Conservation (phyloP, 2,113 vertebrate genomes). For the Eubucco bourcierii region DNA sequence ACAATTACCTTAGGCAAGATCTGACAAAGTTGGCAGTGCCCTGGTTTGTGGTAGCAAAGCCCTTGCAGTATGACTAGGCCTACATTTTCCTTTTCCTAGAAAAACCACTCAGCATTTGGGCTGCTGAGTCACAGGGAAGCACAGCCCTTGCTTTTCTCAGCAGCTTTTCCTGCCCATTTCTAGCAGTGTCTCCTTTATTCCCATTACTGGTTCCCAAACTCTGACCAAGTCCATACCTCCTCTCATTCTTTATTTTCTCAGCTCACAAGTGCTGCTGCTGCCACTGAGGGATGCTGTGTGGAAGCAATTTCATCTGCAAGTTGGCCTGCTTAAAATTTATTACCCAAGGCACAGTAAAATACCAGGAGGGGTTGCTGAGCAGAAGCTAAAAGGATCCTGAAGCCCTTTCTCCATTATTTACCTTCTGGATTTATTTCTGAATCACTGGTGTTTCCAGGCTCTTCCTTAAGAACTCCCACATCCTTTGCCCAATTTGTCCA, state of each 20-base stretch:
- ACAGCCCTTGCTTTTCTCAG: background rate
- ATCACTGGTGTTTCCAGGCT: conserved; percentile 77
- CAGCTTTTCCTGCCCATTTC: background rate
- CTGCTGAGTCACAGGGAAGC: background rate
- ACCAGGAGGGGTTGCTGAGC: background rate
- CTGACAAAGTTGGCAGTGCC: background rate
- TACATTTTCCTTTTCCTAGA: background rate
- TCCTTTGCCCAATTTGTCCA: conserved; percentile 91
- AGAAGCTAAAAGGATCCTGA: background rate
- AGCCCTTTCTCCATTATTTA: conserved; percentile 33
- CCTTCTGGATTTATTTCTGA: conserved; percentile 50
- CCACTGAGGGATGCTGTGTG: background rate
- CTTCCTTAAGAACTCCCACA: conserved; percentile 85
- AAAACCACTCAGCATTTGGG: background rate
- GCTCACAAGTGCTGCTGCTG: background rate
- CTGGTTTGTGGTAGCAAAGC: background rate
- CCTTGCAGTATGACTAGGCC: background rate
- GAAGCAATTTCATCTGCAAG: background rate
- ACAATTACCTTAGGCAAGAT: background rate
- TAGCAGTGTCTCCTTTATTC: background rate
- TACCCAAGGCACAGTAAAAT: background rate
- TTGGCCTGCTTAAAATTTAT: background rate
- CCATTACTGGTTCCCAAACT: background rate
- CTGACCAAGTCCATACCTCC: background rate
- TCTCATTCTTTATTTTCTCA: background rate